phyloP scores from a whole-genome alignment of 2,797 vertebrate species.

The Todus mexicanus region DNA sequence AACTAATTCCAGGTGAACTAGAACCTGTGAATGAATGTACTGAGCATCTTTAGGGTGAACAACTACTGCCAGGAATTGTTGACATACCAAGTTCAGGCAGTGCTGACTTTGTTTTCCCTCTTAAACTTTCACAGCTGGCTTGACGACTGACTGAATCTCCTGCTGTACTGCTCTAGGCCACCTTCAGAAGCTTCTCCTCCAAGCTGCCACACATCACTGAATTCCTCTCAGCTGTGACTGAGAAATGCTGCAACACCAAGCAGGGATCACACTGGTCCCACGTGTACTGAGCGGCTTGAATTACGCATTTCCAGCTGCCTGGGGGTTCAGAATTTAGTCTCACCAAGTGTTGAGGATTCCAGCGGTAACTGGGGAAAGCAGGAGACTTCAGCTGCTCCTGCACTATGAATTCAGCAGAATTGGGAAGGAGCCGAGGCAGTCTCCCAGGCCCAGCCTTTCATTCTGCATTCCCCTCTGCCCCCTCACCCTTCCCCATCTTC shows the following conservation, averaged over 20 bases:
- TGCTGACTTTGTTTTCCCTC: not conserved
- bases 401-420: not conserved
- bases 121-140: not conserved
- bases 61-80: not conserved
- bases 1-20: not conserved
- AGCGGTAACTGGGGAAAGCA: not conserved
- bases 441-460: not conserved
- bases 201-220: not conserved
- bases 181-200: not conserved
- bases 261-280: not conserved
- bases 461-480: not conserved
- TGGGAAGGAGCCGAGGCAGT: not conserved
- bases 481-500: not conserved
- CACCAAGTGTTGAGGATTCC: no score
- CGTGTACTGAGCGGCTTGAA: no score
- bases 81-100: not conserved
- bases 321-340: not conserved
- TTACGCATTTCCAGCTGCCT: not conserved
- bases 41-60: not conserved
- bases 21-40: not conserved
- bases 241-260: not conserved
- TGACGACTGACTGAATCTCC: not conserved
- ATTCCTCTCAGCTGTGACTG: not conserved
- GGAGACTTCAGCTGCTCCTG: not conserved
- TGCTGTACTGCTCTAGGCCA: not conserved